phyloP scores from a whole-genome alignment of 2,113 vertebrate species.

The Zosterops borbonicus region DNA sequence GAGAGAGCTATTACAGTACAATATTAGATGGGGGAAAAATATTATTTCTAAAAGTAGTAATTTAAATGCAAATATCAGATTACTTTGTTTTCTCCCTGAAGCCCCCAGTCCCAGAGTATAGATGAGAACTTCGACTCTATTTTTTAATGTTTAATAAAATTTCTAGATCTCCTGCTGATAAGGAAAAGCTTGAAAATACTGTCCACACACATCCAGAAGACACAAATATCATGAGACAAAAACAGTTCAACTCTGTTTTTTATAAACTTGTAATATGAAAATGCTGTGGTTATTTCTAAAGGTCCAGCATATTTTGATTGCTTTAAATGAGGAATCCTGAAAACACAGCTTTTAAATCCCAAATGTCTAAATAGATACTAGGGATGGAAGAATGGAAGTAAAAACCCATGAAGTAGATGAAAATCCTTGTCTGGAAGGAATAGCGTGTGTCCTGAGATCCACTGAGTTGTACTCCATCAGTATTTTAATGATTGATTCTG shows the following conservation, averaged over 20 bases:
- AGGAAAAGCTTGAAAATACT: neutral
- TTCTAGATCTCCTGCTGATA: neutral
- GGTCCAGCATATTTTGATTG: neutral
- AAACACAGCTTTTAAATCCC: neutral
- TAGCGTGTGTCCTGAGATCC: neutral
- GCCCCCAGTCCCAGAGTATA: neutral
- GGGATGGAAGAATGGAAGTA: neutral
- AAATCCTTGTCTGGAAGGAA: neutral
- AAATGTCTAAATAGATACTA: neutral
- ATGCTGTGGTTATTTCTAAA: neutral
- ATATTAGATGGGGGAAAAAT: neutral
- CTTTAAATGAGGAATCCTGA: neutral
- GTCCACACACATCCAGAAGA: neutral
- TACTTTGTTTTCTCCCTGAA: neutral
- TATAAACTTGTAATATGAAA: neutral
- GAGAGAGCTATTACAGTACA: neutral
- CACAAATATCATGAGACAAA: neutral
- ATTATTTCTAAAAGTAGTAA: neutral
- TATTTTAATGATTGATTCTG: neutral
- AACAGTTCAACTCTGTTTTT: neutral
- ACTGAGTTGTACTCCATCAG: neutral
- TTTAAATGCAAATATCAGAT: slow-evolving; percentile 8
- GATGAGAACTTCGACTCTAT: neutral
- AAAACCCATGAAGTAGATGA: neutral
- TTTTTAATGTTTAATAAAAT: neutral